Conservation (phyloP, 2,113 vertebrate species). For the Microtus richardsoni region DNA sequence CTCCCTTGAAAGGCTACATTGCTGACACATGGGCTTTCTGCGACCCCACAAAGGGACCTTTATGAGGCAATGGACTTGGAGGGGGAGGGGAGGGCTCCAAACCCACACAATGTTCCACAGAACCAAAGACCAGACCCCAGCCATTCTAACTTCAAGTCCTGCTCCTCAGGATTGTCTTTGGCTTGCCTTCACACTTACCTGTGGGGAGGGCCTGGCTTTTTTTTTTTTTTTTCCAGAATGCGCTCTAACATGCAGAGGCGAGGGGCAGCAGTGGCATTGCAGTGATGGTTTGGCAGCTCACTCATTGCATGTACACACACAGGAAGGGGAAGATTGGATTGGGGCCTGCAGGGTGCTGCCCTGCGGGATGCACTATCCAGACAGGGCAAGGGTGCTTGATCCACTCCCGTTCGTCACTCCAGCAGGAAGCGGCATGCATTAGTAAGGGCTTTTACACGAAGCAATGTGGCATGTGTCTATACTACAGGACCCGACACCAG, state of each 20-base stretch:
- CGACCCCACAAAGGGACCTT: background rate
- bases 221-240: background rate
- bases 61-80: background rate
- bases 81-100: background rate
- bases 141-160: background rate
- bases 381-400: background rate
- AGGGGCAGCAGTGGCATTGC: background rate
- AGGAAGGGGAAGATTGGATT: background rate
- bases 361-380: background rate
- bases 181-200: constrained; percentile 62
- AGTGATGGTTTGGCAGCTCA: background rate
- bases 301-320: background rate
- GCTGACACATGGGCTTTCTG: background rate
- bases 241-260: constrained; percentile 1
- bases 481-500: constrained; percentile 51
- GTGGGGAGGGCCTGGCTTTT: background rate
- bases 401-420: background rate
- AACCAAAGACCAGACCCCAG: background rate
- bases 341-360: background rate
- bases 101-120: background rate
- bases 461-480: constrained; percentile 40
- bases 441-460: constrained; percentile 52
- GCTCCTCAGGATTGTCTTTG: background rate
- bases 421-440: constrained; percentile 78
- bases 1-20: background rate